Evolutionary conservation across 2,113 vertebrate genomes (phyloP).

Genomic region (Podarcis cretensis): DNA sequence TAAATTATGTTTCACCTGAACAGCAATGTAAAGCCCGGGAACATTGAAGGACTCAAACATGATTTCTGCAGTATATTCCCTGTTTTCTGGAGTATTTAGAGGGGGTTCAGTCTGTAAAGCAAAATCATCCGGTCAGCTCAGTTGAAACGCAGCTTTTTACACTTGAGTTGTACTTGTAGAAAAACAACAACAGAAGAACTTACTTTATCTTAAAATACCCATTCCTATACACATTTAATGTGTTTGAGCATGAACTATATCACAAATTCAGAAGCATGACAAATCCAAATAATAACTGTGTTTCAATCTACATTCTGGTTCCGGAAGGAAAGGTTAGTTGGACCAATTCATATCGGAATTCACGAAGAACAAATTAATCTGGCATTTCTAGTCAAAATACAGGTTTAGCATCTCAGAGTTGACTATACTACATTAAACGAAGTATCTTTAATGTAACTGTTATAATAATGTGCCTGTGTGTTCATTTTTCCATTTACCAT

Average conservation of each 20-base stretch:
- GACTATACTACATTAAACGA: not conserved
- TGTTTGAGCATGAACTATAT: not conserved
- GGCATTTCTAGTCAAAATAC: not conserved
- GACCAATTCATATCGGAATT: too few relatives aligned
- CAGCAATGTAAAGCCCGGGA: slow-evolving; percentile 97
- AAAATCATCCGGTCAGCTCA: not conserved
- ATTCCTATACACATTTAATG: not conserved
- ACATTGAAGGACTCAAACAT: slow-evolving; percentile 99
- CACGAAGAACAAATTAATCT: too few relatives aligned
- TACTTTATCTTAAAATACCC: too few relatives aligned
- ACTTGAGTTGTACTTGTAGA: not conserved
- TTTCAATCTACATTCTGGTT: too few relatives aligned
- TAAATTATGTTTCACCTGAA: slow-evolving; percentile 86
- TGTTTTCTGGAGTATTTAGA: slow-evolving; percentile 97
- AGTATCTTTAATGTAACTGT: not conserved
- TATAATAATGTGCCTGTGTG: not conserved
- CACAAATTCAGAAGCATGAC: too few relatives aligned
- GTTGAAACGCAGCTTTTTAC: not conserved
- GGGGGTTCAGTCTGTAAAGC: slow-evolving; percentile 92
- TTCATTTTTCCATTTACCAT: not conserved
- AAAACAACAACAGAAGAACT: too few relatives aligned
- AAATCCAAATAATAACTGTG: not conserved
- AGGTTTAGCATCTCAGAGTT: not conserved
- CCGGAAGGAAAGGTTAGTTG: too few relatives aligned
- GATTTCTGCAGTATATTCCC: slow-evolving; percentile 99